phyloP scores from a whole-genome alignment of 2,113 vertebrate species.

The Ictidomys tridecemlineatus region DNA sequence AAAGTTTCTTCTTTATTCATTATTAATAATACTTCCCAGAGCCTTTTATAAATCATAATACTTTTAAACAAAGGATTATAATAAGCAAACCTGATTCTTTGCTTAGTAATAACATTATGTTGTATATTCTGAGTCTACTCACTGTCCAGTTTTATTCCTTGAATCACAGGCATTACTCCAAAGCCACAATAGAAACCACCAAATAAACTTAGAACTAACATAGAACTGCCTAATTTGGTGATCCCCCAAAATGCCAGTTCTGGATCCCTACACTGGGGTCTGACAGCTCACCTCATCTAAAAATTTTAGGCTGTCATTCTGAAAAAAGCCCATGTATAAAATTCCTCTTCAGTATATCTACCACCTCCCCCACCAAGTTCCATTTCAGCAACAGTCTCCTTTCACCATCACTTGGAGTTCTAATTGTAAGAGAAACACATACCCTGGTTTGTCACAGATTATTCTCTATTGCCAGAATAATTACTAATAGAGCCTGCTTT shows the following conservation, averaged over 20 bases:
- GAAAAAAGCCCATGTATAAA: not conserved
- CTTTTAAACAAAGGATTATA: constrained; percentile 41
- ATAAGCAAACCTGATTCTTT: constrained; percentile 24
- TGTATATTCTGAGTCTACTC: constrained; percentile 13
- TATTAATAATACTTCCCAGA: constrained; percentile 42
- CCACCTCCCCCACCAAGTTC: not conserved
- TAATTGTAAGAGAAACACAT: not conserved
- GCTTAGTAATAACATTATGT: not conserved
- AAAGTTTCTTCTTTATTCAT: constrained; percentile 36
- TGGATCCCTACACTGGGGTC: not conserved
- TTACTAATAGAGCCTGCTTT: not conserved
- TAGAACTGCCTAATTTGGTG: not conserved
- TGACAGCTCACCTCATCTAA: not conserved
- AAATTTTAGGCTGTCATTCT: not conserved
- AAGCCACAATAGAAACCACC: not conserved
- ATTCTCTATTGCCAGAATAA: not conserved
- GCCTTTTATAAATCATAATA: not conserved
- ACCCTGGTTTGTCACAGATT: not conserved
- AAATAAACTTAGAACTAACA: not conserved
- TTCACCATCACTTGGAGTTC: not conserved
- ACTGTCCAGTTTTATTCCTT: constrained; percentile 3
- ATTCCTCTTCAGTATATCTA: not conserved
- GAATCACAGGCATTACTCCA: not conserved
- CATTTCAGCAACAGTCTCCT: not conserved
- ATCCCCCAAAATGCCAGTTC: not conserved